A percentile compares a stretch with the other conserved stretches of the same genome.
Conservation (phyloP, 2,797 vertebrate species). For the Protonibea diacanthus region DNA sequence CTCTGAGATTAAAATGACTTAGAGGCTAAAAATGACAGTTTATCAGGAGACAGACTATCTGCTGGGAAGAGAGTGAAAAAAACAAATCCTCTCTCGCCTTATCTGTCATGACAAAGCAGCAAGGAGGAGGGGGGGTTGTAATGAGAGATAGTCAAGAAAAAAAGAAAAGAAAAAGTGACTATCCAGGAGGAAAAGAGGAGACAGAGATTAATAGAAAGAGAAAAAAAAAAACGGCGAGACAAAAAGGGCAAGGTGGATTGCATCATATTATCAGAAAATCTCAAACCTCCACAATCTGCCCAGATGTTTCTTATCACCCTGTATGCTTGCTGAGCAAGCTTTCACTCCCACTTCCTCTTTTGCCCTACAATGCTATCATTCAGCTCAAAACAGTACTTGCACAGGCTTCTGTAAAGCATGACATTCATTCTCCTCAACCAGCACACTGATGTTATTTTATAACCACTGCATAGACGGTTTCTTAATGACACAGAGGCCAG, state of each 20-base stretch:
- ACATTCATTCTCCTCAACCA: slow-evolving; percentile 34
- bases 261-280: slow-evolving; percentile 50
- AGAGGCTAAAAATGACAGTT: slow-evolving; percentile 72
- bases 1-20: slow-evolving; percentile 69
- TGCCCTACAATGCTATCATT: slow-evolving; percentile 5
- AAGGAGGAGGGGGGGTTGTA: slow-evolving; percentile 22
- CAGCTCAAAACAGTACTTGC: slow-evolving; percentile 15
- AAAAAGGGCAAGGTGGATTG: slow-evolving; percentile 44
- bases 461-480: slow-evolving; percentile 50
- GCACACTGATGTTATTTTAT: slow-evolving; percentile 50
- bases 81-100: slow-evolving; percentile 62
- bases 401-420: slow-evolving; percentile 29
- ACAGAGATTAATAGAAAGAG: slow-evolving; percentile 53
- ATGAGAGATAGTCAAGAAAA: slow-evolving; percentile 33
- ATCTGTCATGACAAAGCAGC: slow-evolving; percentile 67
- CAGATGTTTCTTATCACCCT: slow-evolving; percentile 56
- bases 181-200: slow-evolving; percentile 61
- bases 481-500: slow-evolving; percentile 59
- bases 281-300: slow-evolving; percentile 31
- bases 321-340: slow-evolving; percentile 32
- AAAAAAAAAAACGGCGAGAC: slow-evolving; percentile 13
- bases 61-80: slow-evolving; percentile 43
- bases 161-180: slow-evolving; percentile 56
- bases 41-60: slow-evolving; percentile 66
- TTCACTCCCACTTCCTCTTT: slow-evolving; percentile 50